Conservation (phyloP, 2,888 invertebrate genomes). For the Ennomos fuscantarius region DNA sequence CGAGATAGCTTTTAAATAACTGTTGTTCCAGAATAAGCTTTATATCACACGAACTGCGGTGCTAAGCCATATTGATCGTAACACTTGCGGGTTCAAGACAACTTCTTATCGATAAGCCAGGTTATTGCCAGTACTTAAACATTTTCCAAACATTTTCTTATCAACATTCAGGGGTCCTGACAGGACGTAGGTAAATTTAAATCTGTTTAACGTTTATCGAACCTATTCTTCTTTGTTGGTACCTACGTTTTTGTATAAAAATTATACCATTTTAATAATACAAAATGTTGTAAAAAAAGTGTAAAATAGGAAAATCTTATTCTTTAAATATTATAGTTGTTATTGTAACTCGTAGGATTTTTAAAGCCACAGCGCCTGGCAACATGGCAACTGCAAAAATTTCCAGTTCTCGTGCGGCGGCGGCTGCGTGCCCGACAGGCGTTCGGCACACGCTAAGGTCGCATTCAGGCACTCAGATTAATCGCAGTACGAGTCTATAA, state of each 20-base stretch:
- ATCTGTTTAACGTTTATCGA: background rate
- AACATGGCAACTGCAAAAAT: conserved; percentile 61
- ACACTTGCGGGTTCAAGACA: conserved; percentile 1
- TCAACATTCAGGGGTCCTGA: conserved; percentile 1
- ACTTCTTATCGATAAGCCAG: conserved; percentile 7
- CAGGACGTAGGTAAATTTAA: background rate
- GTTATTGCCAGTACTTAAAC: conserved; percentile 24
- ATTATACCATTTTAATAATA: no score
- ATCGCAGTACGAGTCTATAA: conserved; percentile 54
- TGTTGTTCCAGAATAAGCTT: conserved; percentile 20
- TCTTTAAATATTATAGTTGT: no score
- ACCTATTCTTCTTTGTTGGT: no score
- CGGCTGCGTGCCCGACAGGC: conserved; percentile 63
- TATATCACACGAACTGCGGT: conserved; percentile 16
- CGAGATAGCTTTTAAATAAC: conserved; percentile 27
- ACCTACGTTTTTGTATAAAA: no score
- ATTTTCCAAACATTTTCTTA: conserved; percentile 21
- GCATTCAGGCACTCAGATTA: conserved; percentile 70
- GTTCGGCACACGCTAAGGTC: conserved; percentile 76
- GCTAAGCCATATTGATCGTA: conserved; percentile 7
- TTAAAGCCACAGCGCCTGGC: conserved; percentile 58
- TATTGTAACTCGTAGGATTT: background rate
- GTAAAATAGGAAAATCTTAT: no score
- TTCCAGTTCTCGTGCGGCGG: conserved; percentile 59
- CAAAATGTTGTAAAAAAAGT: no score